These are phyloP conservation scores for Torymus aiolomorphi DNA, from an alignment of 2,888 invertebrate genomes.

Conservation along the genomic window DNA sequence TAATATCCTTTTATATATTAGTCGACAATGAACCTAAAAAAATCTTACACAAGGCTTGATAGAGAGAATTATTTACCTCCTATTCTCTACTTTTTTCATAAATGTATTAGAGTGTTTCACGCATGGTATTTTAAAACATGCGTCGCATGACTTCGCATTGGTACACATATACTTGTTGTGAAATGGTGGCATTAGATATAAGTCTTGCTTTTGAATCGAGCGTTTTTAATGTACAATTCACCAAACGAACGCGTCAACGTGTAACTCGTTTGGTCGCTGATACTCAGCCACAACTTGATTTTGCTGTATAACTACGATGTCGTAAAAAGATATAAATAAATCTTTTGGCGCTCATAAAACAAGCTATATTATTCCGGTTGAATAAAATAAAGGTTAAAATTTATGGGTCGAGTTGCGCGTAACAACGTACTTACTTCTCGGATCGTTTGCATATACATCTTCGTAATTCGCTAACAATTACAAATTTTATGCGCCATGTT, in stretches of 20 bases:
- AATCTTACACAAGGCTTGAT: too few species aligned
- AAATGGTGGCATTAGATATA: too few species aligned
- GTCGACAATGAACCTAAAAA: too few species aligned
- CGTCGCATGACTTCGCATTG: too few species aligned
- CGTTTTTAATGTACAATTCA: conserved; percentile 21
- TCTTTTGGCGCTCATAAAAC: conserved; percentile 49
- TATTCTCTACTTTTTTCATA: too few species aligned
- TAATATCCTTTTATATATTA: too few species aligned
- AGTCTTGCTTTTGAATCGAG: conserved; percentile 3
- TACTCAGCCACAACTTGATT: background rate
- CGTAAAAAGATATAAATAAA: conserved; percentile 52
- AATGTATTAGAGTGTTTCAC: too few species aligned
- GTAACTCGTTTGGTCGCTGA: conserved; percentile 32
- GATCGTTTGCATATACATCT: conserved; percentile 35
- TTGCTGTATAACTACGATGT: conserved; percentile 10
- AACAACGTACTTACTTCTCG: conserved; percentile 26
- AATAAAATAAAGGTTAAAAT: conserved; percentile 54
- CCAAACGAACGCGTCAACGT: background rate
- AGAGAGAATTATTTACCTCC: too few species aligned
- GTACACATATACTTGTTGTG: too few species aligned
- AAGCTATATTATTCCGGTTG: conserved; percentile 44
- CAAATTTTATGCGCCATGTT: conserved; percentile 34
- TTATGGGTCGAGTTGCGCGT: conserved; percentile 39
- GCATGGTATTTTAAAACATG: too few species aligned
- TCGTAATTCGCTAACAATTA: conserved; percentile 42